Base-by-base conservation (phyloP, 1,140 invertebrate species). In the Scaptomyza pallida region DNA sequence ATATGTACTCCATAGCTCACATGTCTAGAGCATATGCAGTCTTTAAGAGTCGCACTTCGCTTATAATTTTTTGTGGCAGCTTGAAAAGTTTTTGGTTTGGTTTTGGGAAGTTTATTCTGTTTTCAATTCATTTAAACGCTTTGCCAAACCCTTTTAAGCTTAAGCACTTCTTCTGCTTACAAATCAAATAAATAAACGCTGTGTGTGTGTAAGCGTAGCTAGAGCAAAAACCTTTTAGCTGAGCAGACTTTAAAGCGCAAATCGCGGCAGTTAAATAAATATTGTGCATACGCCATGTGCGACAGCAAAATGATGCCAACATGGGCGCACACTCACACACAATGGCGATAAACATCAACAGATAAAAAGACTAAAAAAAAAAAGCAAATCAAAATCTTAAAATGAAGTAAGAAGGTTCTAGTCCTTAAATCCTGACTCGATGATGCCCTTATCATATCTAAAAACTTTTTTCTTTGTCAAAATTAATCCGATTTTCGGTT, bases 331-430 rank as follows among this genome's bases (percentile, higher is more conserved):
- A 26, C 21, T 2, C 21, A 26, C 23, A 57, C 64, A 73, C 60
- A 72, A 62, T 69, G 62, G 40, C 81, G 67, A 79, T 85, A 74
- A 85, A 83, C 85, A 85, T 80, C 76, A 47, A 43, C 78, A 75
- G 67, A 85, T 79, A 85, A 64, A 56, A 61, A 63, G 50, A 55
- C 73, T 70, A 73, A 69, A 62, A 76, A 54, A 23, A 35, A 41
- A 26, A 76, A 54, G 17, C 26, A 41, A 26, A 51, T 43, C 15
- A 37, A 44, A 56, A 21, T 17, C 13, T 19, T 23, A 9, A 12
- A 54, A 40, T n/a, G n/a, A n/a, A n/a, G n/a, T n/a, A n/a, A n/a
- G n/a, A n/a, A n/a, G n/a, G n/a, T n/a, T n/a, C n/a, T n/a, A n/a
- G n/a, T n/a, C n/a, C n/a, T n/a, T n/a, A n/a, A n/a, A n/a, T n/a